Percentiles rank a stretch among this genome's conserved stretches.
Evolutionary conservation across 2,888 invertebrate genomes (phyloP).

Genomic region (Candidula unifasciata): DNA sequence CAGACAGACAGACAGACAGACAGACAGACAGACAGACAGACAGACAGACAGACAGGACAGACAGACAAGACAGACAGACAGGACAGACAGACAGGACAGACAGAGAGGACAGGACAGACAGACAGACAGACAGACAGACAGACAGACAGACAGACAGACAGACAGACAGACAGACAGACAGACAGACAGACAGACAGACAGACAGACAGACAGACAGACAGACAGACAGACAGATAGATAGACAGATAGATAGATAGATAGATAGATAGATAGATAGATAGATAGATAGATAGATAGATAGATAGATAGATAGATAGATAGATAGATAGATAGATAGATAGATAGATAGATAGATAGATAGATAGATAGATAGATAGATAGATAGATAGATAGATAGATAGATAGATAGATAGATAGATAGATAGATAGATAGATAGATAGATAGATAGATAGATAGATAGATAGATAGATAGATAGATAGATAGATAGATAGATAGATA

Average conservation of each 20-base stretch:
- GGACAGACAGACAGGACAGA: too few relatives aligned
- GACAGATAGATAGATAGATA: too few relatives aligned
- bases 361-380: too few relatives aligned
- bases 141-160: slow-evolving; percentile 25
- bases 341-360: too few relatives aligned
- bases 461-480: not conserved
- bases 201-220: not conserved
- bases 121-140: slow-evolving; percentile 9
- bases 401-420: slow-evolving; percentile 16
- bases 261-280: too few relatives aligned
- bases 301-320: not conserved
- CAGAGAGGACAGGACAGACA: too few relatives aligned
- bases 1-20: not conserved
- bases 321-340: too few relatives aligned
- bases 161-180: not conserved
- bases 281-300: not conserved
- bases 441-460: slow-evolving; percentile 24
- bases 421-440: slow-evolving; percentile 30
- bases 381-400: too few relatives aligned
- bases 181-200: not conserved
- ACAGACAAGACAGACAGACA: too few relatives aligned
- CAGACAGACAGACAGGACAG: too few relatives aligned
- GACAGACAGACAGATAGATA: not conserved
- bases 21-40: slow-evolving; percentile 16
- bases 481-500: slow-evolving; percentile 13